A percentile compares a stretch with the other conserved stretches of the same genome.
Evolutionary conservation across 2,113 vertebrate species (phyloP).

Genomic region (Actinemys pallida): DNA sequence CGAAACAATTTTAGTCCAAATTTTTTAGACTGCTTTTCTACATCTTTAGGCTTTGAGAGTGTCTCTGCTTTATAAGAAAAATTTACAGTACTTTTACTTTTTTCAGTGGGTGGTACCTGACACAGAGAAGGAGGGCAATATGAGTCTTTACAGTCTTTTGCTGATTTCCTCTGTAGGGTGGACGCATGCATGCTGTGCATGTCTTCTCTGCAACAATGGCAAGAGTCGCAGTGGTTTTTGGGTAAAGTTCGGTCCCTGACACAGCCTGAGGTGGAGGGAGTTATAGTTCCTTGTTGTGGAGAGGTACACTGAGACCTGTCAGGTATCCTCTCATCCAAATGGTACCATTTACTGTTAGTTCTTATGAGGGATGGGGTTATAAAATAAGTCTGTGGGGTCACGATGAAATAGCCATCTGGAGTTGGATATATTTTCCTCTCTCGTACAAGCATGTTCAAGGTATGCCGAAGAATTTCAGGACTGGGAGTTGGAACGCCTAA

Average conservation of each 20-base stretch:
- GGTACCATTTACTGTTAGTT: conserved; percentile 99
- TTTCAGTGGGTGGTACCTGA: conserved; percentile 90
- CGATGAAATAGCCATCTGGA: conserved; percentile 96
- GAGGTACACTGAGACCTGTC: conserved; percentile 95
- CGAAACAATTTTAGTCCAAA: conserved; percentile 97
- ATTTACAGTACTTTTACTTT: conserved; percentile 93
- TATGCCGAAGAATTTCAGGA: conserved; percentile 95
- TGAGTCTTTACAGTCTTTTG: conserved; percentile 92
- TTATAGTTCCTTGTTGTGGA: conserved; percentile 92
- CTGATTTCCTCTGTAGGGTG: conserved; percentile 91
- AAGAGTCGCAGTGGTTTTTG: conserved; percentile 94
- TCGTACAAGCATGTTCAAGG: conserved; percentile 94
- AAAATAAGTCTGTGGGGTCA: conserved; percentile 98
- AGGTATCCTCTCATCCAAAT: conserved; percentile 94
- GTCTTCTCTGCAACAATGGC: conserved; percentile 92
- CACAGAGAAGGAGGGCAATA: conserved; percentile 86
- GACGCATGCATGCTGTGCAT: conserved; percentile 91
- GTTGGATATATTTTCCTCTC: conserved; percentile 99
- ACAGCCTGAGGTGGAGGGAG: conserved; percentile 92
- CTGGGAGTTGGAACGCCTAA: conserved; percentile 97
- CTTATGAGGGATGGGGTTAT: conserved; percentile 98
- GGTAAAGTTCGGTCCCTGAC: conserved; percentile 91
- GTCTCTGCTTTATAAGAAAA: conserved; percentile 96
- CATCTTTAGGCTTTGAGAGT: conserved; percentile 91
- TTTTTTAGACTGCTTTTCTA: conserved; percentile 95